A percentile compares a stretch with the other conserved stretches of the same genome.
These are phyloP conservation scores for Callocephalon fimbriatum DNA, from an alignment of 2,113 vertebrate genomes.

Conservation along the genomic window DNA sequence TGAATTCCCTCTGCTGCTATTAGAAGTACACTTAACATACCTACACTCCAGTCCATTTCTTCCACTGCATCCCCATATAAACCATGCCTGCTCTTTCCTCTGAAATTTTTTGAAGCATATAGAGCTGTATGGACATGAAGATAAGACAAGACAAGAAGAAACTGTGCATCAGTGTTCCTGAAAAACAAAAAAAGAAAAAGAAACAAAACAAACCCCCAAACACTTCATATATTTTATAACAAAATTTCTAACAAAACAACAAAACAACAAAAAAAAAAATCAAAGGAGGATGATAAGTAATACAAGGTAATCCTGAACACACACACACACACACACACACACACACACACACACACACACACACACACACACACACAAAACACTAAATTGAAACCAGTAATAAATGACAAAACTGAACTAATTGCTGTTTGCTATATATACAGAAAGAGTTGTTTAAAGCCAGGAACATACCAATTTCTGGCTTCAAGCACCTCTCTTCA, in stretches of 20 bases:
- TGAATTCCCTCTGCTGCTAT: neutral
- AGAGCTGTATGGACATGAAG: constrained; percentile 90
- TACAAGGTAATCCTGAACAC: neutral
- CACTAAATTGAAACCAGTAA: neutral
- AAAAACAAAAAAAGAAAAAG: neutral
- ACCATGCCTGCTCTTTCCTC: constrained; percentile 83
- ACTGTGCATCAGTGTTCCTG: constrained; percentile 78
- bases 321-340: neutral
- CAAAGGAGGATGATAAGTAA: neutral
- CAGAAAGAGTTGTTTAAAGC: neutral
- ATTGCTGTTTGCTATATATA: neutral
- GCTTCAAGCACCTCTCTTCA: neutral
- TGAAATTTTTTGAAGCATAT: constrained; percentile 80
- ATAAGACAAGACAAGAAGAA: constrained; percentile 87
- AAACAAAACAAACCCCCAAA: neutral
- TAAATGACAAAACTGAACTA: neutral
- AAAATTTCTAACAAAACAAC: neutral
- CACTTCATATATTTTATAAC: neutral
- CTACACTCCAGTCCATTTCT: constrained; percentile 93
- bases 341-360: no score
- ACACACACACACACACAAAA: neutral
- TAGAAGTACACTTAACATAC: constrained; percentile 66
- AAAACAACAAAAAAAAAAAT: neutral
- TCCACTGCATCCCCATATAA: constrained; percentile 87
- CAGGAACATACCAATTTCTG: neutral